Evolutionary conservation across 1,140 invertebrate species (phyloP).

Genomic region (Littorina saxatilis): DNA sequence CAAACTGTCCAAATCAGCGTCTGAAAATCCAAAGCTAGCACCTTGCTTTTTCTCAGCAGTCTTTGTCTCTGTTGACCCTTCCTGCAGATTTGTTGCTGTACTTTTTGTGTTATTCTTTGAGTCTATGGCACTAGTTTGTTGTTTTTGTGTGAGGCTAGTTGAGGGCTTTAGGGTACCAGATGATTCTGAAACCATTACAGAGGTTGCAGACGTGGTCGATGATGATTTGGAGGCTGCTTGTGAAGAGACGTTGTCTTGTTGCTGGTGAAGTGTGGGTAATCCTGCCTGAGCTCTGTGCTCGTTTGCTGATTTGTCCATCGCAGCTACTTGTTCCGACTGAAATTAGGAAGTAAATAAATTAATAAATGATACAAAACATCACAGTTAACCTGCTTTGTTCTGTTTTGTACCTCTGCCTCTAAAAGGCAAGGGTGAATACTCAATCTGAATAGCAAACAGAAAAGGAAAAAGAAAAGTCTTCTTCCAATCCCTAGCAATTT

Average conservation of each 20-base stretch:
- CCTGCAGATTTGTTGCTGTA: neutral
- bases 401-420: too few relatives aligned
- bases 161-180: neutral
- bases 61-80: too few relatives aligned
- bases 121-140: neutral
- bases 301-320: neutral
- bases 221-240: neutral
- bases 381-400: too few relatives aligned
- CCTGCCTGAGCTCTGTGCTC: neutral
- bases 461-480: too few relatives aligned
- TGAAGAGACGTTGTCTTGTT: neutral
- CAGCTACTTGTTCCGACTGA: neutral
- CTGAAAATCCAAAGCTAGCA: neutral
- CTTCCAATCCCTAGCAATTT: too few relatives aligned
- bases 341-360: neutral
- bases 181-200: neutral
- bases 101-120: neutral
- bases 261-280: neutral
- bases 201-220: neutral
- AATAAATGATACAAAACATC: too few relatives aligned
- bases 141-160: neutral
- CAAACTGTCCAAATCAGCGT: constrained; percentile 16
- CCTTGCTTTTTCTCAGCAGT: too few relatives aligned
- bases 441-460: too few relatives aligned
- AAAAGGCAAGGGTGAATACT: too few relatives aligned